phyloP scores from a whole-genome alignment of 2,888 invertebrate genomes.

The Parnassius apollo region DNA sequence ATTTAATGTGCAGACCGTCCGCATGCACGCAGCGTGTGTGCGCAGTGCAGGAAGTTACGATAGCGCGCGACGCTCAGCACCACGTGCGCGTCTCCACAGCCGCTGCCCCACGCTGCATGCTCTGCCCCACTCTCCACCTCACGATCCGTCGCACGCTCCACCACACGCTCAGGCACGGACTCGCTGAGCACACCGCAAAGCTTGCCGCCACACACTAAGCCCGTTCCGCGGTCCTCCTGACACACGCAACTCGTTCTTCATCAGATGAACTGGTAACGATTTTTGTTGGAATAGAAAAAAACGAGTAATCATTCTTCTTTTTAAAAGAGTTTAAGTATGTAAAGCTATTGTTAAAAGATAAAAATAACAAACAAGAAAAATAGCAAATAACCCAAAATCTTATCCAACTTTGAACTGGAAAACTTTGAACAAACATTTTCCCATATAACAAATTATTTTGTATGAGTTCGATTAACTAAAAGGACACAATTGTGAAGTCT shows the following conservation, averaged over 20 bases:
- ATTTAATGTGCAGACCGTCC: slow-evolving; percentile 40
- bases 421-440: no score
- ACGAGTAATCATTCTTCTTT: no score
- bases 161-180: slow-evolving; percentile 25
- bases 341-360: no score
- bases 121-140: slow-evolving; percentile 48
- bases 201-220: slow-evolving; percentile 62
- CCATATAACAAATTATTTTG: no score
- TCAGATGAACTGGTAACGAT: no score
- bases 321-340: no score
- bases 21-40: slow-evolving; percentile 49
- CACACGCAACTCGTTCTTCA: not conserved
- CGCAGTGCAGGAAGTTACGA: slow-evolving; percentile 64
- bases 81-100: slow-evolving; percentile 50
- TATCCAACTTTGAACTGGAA: no score
- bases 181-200: slow-evolving; percentile 60
- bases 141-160: slow-evolving; percentile 37
- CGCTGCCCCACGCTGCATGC: slow-evolving; percentile 23
- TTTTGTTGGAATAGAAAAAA: no score
- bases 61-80: slow-evolving; percentile 52
- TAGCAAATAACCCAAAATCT: no score
- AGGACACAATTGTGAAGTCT: no score
- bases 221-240: slow-evolving; percentile 59
- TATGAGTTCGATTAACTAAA: no score
- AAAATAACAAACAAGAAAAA: no score